A percentile compares a stretch with the other conserved stretches of the same genome.
phyloP scores from a whole-genome alignment of 2,113 vertebrate genomes.

The Centropus unirufus region DNA sequence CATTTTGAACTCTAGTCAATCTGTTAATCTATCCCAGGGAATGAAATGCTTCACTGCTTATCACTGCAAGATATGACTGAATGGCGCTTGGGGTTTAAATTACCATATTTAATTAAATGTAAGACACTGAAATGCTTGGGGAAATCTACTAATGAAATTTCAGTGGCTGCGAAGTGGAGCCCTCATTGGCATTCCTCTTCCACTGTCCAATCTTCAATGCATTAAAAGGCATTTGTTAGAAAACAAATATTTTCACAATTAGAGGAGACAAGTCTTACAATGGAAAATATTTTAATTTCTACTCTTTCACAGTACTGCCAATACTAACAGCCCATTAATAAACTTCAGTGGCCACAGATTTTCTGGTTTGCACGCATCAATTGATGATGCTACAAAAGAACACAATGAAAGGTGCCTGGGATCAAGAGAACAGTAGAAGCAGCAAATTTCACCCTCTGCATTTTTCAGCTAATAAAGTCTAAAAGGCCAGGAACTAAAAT shows the following conservation, averaged over 20 bases:
- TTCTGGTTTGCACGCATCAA: background rate
- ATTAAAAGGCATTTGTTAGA: background rate
- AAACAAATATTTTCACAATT: background rate
- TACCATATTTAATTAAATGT: conserved; percentile 72
- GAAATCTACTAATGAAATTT: conserved; percentile 47
- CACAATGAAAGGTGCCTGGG: background rate
- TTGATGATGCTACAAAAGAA: background rate
- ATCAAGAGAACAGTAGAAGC: background rate
- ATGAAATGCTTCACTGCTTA: conserved; percentile 44
- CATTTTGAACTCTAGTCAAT: conserved; percentile 49
- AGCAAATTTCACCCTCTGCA: background rate
- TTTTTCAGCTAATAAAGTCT: background rate
- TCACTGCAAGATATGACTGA: background rate
- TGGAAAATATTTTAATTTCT: background rate
- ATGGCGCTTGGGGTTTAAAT: conserved; percentile 12
- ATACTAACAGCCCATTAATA: background rate
- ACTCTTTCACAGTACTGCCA: background rate
- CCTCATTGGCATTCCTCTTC: background rate
- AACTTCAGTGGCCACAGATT: background rate
- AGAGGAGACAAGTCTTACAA: background rate
- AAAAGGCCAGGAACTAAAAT: background rate
- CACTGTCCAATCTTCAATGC: background rate
- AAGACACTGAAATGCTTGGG: conserved; percentile 16
- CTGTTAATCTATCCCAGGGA: conserved; percentile 38
- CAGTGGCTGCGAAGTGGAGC: conserved; percentile 22